Base-by-base conservation (phyloP, 2,113 vertebrate genomes). In the Eurystomus gularis region DNA sequence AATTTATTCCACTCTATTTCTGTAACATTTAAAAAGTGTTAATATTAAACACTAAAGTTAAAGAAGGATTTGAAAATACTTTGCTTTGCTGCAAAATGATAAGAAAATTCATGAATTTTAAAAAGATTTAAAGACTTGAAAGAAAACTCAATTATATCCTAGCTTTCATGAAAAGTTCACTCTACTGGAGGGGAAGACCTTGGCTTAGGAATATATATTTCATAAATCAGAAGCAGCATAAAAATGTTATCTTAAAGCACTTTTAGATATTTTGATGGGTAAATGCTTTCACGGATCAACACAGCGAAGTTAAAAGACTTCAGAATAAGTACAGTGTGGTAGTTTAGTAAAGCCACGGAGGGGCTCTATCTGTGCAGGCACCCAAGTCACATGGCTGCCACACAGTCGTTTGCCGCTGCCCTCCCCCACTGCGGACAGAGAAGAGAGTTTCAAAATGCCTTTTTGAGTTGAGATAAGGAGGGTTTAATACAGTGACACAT, bases 31-130 rank as follows among this genome's bases (percentile, higher is more conserved):
- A 93, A 96, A 98, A 98, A 96, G 95, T 97, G 92, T 96, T 97
- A 97, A 97, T 98, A 97, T 98, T 98, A 98, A 98, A 98, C 97
- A 96, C 94, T 97, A 14, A 94, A 97, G 96, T 98, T 98, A 96
- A 97, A 97, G 96, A 96, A 96, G 94, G 97, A 97, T 98, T 98
- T 98, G 97, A 96, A 96, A 97, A 97, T 98, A 92, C 97, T 98
- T 98, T 97, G 96, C 98, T 97, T 98, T 98, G 98, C 95, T 95
- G 94, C 96, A 97, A 98, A 98, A 98, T 98, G 99, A 99, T 99
- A 99, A 98, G 98, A 97, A 99, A 99, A 98, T 98, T 98, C 98
- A 99, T 99, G 98, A 98, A 99, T 99, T 99, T 99, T 99, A 98
- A 98, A 98, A 98, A 97, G 97, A 96, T 95, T 98, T 97, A 96